Evolutionary conservation across 2,888 invertebrate genomes (phyloP).

Genomic region (Dicycla oo): DNA sequence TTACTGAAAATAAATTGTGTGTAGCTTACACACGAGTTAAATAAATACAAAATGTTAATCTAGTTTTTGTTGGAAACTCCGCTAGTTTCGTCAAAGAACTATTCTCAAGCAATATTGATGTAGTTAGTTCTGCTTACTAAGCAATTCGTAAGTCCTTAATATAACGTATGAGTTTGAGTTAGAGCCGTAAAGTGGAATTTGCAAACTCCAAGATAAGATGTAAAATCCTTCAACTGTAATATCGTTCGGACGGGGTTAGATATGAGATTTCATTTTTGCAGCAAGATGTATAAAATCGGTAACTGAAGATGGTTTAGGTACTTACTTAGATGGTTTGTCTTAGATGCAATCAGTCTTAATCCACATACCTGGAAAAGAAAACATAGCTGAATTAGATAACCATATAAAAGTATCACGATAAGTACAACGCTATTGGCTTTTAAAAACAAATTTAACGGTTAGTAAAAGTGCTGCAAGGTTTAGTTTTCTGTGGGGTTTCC

Average conservation of each 20-base stretch:
- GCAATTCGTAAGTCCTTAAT: constrained; percentile 40
- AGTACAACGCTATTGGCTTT: not conserved
- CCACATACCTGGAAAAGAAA: constrained; percentile 58
- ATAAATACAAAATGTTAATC: constrained; percentile 27
- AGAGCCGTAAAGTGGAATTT: constrained; percentile 38
- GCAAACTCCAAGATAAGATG: constrained; percentile 26
- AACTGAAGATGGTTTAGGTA: constrained; percentile 16
- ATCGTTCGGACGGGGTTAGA: constrained; percentile 1
- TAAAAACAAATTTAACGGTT: not conserved
- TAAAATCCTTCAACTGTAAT: constrained; percentile 37
- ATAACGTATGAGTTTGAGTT: constrained; percentile 32
- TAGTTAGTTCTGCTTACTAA: constrained; percentile 43
- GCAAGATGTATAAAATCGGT: constrained; percentile 8
- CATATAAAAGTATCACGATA: not conserved
- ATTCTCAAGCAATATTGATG: constrained; percentile 29
- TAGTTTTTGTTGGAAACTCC: constrained; percentile 20
- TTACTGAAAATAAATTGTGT: constrained; percentile 28
- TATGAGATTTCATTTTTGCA: constrained; percentile 27
- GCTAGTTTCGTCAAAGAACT: constrained; percentile 20
- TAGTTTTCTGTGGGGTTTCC: not conserved
- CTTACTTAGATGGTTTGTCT: constrained; percentile 12
- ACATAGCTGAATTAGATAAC: constrained; percentile 5
- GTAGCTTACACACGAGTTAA: constrained; percentile 30
- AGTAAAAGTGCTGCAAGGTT: not conserved
- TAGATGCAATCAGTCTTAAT: constrained; percentile 5